phyloP scores from a whole-genome alignment of 2,113 vertebrate species.

The Indicator maculatus region DNA sequence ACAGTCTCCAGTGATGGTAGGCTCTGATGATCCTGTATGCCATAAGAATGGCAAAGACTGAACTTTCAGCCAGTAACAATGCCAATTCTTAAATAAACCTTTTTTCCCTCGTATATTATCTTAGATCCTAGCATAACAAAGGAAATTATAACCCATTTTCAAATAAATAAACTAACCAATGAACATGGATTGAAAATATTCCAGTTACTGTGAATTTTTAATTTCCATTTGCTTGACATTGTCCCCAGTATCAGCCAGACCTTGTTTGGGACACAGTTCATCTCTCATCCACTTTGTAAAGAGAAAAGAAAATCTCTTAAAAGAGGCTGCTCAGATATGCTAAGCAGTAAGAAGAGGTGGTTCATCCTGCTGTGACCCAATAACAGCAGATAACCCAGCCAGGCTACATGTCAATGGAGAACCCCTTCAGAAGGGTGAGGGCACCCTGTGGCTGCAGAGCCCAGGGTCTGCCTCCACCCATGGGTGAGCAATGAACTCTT shows the following conservation, averaged over 20 bases:
- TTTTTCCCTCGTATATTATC: background rate
- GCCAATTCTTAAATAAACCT: background rate
- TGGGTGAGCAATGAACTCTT: too few relatives aligned
- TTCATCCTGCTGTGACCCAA: background rate
- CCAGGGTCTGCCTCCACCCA: too few relatives aligned
- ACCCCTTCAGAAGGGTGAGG: too few relatives aligned
- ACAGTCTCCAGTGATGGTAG: background rate
- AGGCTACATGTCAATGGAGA: too few relatives aligned
- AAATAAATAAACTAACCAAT: background rate
- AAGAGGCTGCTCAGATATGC: background rate
- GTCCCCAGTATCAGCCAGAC: background rate
- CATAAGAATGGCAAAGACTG: accelerated
- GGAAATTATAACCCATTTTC: background rate
- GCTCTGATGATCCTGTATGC: background rate
- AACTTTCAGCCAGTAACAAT: background rate
- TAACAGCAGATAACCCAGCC: background rate
- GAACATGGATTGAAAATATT: background rate
- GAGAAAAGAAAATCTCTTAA: background rate
- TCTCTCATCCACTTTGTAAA: background rate
- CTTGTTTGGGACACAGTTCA: background rate
- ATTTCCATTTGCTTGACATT: background rate
- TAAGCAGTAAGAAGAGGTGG: background rate
- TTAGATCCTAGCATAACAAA: background rate
- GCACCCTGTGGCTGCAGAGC: too few relatives aligned
- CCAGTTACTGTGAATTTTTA: background rate